Conservation (phyloP, 2,113 vertebrate species). For the Myocastor coypus region DNA sequence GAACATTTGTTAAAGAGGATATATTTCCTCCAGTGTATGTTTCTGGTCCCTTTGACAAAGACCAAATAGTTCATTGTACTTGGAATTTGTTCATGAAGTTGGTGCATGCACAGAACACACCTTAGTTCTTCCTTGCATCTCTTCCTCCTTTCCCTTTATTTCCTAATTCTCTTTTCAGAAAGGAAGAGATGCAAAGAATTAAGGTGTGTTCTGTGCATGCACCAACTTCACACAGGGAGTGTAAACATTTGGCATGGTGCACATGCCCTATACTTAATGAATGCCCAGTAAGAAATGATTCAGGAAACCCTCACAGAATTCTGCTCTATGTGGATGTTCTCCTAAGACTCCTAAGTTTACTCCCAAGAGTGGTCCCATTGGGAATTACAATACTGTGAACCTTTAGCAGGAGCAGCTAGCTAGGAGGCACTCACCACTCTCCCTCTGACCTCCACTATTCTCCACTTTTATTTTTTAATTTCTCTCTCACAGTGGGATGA, state of each 20-base stretch:
- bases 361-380: rapidly evolving
- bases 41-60: neutral
- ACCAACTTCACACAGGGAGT: no score
- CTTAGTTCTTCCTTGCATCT: no score
- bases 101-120: no score
- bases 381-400: no score
- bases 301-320: neutral
- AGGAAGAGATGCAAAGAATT: no score
- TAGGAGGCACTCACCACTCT: neutral
- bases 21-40: neutral
- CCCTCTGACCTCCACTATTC: no score
- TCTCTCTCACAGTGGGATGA: neutral
- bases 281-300: neutral
- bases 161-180: no score
- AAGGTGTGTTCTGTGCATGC: no score
- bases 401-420: rapidly evolving
- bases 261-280: no score
- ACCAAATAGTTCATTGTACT: neutral
- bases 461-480: neutral
- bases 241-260: no score
- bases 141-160: no score
- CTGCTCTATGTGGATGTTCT: neutral
- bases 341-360: neutral
- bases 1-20: neutral
- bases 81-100: neutral